Evolutionary conservation across 2,113 vertebrate species (phyloP), one percentile per base, ranked within the genome.

Genomic region (Halichoeres trimaculatus): DNA sequence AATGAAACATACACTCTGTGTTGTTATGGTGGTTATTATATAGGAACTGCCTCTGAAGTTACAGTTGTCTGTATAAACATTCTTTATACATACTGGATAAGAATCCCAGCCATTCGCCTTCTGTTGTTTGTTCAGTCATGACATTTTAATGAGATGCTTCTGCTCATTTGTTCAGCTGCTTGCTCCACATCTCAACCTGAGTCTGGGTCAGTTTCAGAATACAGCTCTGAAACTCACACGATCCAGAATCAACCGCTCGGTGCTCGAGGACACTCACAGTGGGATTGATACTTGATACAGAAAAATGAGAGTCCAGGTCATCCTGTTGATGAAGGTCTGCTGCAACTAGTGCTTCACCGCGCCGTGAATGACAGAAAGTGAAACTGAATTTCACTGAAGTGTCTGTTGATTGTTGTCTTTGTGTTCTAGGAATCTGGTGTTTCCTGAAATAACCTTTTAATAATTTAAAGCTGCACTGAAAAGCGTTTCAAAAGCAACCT

Each of bases 211-310:
- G 9, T 0, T 22, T 59, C 35, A 55, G 36, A 13, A 34, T 43
- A n/a, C n/a, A 5, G 0, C 20, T 16, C 24, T 47, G 52, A 24
- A 52, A 13, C 2, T 23, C 7, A 10, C 20, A 2, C 20, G 14
- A 7, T 1, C 14, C 12, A 67, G 5, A 45, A 73, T 45, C 38
- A 14, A 36, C 14, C 51, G 30, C 40, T 50, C 50, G 9, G 45
- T 54, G 56, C 47, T 50, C 19, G 17, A 41, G 64, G 58, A 34
- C 54, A 40, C 48, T 54, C 35, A 2, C n/a, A 51, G 19, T 34
- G 22, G 38, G 60, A 65, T 64, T 13, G 48, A 41, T 16, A 24
- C 40, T 66, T 53, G 57, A 70, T 34, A 13, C 23, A 7, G 30
- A 48, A 20, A 66, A 9, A 41, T n/a, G 54, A 53, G 22, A 74